Conservation (phyloP, 2,797 vertebrate genomes). For the Chaetophractus vellerosus region DNA sequence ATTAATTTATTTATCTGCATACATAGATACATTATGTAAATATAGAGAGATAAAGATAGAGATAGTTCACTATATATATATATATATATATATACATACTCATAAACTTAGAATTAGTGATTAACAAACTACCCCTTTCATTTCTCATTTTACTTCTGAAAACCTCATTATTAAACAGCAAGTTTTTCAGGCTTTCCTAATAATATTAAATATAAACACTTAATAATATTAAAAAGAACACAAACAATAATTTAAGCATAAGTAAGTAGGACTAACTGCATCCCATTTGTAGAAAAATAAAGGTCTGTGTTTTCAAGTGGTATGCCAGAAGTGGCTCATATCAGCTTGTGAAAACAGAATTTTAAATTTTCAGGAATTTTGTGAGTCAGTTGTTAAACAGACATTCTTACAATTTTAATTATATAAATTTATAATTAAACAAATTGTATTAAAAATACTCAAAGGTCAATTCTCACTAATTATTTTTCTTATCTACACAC, state of each 20-base stretch:
- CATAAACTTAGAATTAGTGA: background rate
- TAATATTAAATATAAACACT: constrained; percentile 45
- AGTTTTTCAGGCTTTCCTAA: background rate
- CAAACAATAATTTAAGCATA: background rate
- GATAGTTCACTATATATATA: background rate
- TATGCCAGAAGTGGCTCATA: background rate
- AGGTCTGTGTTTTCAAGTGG: background rate
- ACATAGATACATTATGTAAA: background rate
- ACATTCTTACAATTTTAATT: background rate
- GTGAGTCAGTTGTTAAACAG: background rate
- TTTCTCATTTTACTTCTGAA: constrained; percentile 38
- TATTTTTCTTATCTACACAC: background rate
- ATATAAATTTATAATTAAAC: background rate
- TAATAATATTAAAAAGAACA: background rate
- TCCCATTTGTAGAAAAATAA: background rate
- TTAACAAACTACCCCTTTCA: background rate
- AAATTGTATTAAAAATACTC: background rate
- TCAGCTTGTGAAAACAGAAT: background rate
- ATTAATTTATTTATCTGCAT: background rate
- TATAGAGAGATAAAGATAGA: background rate
- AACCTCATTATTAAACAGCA: constrained; percentile 16
- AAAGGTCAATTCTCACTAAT: background rate
- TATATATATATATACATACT: background rate
- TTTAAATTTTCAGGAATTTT: constrained; percentile 32
- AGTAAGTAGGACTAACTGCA: background rate